Evolutionary conservation across 1,140 invertebrate genomes (phyloP).

Genomic region (Euura lappo): DNA sequence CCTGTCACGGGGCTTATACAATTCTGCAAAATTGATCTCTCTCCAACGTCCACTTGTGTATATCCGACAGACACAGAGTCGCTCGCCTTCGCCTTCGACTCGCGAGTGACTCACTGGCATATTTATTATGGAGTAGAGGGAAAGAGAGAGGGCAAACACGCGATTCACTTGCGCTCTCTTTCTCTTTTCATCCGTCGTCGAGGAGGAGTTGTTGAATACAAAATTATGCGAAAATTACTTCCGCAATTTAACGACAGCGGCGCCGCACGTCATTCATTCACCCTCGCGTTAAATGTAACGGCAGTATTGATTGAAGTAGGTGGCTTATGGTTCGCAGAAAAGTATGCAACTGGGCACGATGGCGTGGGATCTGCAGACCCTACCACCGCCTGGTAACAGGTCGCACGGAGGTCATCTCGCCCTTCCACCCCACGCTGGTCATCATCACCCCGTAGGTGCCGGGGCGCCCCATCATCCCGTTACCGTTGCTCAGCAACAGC

Average conservation of each 20-base stretch:
- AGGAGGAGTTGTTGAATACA: too few relatives aligned
- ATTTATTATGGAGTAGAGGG: too few relatives aligned
- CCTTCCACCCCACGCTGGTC: conserved; percentile 39
- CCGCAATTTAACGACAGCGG: too few relatives aligned
- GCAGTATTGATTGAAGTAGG: conserved; percentile 60
- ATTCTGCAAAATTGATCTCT: neutral
- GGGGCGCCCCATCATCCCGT: conserved; percentile 46
- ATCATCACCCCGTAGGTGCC: conserved; percentile 41
- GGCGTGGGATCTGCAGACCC: conserved; percentile 53
- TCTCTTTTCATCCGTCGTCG: too few relatives aligned
- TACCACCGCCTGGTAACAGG: conserved; percentile 49
- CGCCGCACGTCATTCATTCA: neutral
- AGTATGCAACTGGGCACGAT: conserved; percentile 54
- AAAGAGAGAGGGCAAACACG: too few relatives aligned
- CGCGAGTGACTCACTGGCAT: too few relatives aligned
- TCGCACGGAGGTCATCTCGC: conserved; percentile 37
- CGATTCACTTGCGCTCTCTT: too few relatives aligned
- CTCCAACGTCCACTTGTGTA: neutral
- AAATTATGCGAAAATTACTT: too few relatives aligned
- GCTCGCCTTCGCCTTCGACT: too few relatives aligned
- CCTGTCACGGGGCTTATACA: neutral
- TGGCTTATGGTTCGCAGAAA: conserved; percentile 56
- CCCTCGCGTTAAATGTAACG: conserved; percentile 17
- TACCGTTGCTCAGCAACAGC: conserved; percentile 44
- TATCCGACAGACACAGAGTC: too few relatives aligned